Evolutionary conservation across 2,113 vertebrate genomes (phyloP).

Genomic region (Cyprinodon brontotheroides): DNA sequence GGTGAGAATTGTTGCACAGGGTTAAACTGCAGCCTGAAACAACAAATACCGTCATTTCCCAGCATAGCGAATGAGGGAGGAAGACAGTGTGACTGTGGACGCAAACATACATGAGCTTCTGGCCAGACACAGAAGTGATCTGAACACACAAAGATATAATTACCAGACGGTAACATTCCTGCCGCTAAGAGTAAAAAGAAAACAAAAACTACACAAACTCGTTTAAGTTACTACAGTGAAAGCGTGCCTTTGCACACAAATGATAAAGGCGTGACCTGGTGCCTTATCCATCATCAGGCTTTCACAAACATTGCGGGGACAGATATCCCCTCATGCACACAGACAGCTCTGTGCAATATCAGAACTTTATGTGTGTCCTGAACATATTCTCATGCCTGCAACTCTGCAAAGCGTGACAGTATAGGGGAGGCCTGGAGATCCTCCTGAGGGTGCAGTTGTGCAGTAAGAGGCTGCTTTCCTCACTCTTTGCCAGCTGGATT

Average conservation of each 20-base stretch:
- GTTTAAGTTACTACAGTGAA: neutral
- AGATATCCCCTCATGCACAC: slow-evolving; percentile 31
- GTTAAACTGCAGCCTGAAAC: slow-evolving; percentile 55
- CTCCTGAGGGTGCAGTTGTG: neutral
- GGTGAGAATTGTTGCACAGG: slow-evolving; percentile 17
- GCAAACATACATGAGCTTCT: slow-evolving; percentile 60
- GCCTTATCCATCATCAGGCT: slow-evolving; percentile 29
- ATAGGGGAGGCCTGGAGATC: slow-evolving; percentile 18
- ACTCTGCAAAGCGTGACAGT: slow-evolving; percentile 24
- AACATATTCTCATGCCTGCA: slow-evolving; percentile 22
- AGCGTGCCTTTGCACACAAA: neutral
- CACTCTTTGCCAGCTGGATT: slow-evolving; percentile 1
- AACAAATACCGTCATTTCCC: slow-evolving; percentile 60
- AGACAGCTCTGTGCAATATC: slow-evolving; percentile 27
- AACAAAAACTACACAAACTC: slow-evolving; percentile 20
- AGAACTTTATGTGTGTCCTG: neutral
- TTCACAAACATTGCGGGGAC: slow-evolving; percentile 5
- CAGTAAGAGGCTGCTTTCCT: neutral
- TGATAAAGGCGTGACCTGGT: slow-evolving; percentile 17
- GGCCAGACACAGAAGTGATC: slow-evolving; percentile 24
- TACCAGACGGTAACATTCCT: slow-evolving; percentile 1
- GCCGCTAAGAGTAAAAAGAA: neutral
- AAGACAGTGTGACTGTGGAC: slow-evolving; percentile 13
- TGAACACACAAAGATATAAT: slow-evolving; percentile 16
- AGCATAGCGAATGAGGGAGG: slow-evolving; percentile 38